phyloP scores from a whole-genome alignment of 2,113 vertebrate species.

The Camelus bactrianus region DNA sequence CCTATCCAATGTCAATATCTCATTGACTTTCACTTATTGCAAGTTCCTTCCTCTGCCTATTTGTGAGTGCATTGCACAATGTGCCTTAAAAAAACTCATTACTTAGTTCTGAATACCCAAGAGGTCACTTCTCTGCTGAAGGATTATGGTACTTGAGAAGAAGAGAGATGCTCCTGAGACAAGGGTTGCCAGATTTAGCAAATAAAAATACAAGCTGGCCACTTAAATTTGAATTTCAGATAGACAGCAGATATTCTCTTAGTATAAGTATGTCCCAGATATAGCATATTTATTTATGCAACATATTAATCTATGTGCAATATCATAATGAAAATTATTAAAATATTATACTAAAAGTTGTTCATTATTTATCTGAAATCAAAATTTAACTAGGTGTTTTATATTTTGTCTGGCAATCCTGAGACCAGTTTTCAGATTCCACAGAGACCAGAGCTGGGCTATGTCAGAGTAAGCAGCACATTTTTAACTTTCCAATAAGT shows the following conservation, averaged over 20 bases:
- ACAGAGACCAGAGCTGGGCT: not conserved
- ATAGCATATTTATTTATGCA: not conserved
- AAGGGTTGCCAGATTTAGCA: not conserved
- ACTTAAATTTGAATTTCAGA: conserved; percentile 45
- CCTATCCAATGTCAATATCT: not conserved
- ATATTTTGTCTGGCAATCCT: not conserved
- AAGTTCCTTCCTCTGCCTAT: not conserved
- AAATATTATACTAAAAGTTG: conserved; percentile 17
- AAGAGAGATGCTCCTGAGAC: conserved; percentile 46
- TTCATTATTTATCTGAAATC: conserved; percentile 32
- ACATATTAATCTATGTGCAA: not conserved
- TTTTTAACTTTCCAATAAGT: conserved; percentile 15
- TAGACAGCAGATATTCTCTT: conserved; percentile 41
- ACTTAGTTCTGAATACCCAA: conserved; percentile 42
- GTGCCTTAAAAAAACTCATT: conserved; percentile 38
- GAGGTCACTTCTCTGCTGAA: conserved; percentile 28
- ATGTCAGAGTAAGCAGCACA: not conserved
- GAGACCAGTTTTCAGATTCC: not conserved
- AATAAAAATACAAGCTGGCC: not conserved
- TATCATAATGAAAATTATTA: not conserved
- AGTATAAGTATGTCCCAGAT: not conserved
- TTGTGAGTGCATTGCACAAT: conserved; percentile 10
- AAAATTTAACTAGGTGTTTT: not conserved
- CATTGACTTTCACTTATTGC: not conserved
- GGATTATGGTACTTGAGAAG: not conserved